Evolutionary conservation across 1,140 invertebrate genomes (phyloP).

Genomic region (Drosophila pseudoananassae): DNA sequence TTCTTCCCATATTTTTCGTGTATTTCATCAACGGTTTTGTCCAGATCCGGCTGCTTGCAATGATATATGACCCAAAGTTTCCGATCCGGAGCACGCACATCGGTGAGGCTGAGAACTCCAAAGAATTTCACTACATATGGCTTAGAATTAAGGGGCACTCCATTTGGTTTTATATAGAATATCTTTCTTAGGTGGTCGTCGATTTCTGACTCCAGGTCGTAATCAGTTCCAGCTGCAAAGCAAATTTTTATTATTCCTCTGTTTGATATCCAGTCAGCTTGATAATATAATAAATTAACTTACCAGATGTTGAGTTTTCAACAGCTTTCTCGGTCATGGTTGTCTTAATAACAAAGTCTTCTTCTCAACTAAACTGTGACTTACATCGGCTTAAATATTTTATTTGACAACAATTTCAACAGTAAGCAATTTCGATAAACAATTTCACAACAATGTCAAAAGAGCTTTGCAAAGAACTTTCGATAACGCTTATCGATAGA

Average conservation of each 20-base stretch:
- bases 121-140: constrained; percentile 49
- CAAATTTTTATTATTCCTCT: neutral
- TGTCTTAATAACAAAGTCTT: neutral
- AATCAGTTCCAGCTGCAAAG: constrained; percentile 20
- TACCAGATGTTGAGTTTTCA: constrained; percentile 1
- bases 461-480: constrained; percentile 10
- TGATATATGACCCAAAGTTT: constrained; percentile 63
- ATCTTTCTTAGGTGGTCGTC: constrained; percentile 38
- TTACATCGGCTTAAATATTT: constrained; percentile 6
- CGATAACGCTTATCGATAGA: neutral
- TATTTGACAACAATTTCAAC: constrained; percentile 30
- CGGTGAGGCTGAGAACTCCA: constrained; percentile 54
- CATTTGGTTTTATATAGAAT: constrained; percentile 34
- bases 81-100: constrained; percentile 40
- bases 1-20: constrained; percentile 68
- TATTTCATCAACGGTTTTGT: constrained; percentile 51
- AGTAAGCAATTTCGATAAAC: constrained; percentile 24
- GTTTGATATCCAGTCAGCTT: too few species aligned
- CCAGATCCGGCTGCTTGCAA: constrained; percentile 45
- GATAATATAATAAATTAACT: neutral
- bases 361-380: too few species aligned
- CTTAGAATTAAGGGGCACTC: constrained; percentile 15
- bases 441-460: constrained; percentile 29
- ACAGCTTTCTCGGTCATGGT: constrained; percentile 16
- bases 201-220: constrained; percentile 43